phyloP scores from a whole-genome alignment of 2,888 invertebrate species.

The Lepidonotus clava region DNA sequence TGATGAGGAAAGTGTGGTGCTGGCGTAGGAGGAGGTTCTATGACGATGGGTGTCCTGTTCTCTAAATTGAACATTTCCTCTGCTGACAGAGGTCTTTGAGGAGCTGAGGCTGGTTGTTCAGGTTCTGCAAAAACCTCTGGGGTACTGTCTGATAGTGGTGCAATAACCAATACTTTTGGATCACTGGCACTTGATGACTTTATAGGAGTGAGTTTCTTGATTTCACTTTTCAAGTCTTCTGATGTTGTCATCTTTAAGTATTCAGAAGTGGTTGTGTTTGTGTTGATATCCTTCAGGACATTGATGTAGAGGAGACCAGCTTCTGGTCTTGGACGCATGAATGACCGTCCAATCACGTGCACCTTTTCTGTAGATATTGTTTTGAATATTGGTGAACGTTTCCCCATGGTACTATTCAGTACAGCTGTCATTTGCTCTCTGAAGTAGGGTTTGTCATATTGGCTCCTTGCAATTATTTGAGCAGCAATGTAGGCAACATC shows the following conservation, averaged over 20 bases:
- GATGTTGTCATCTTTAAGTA: not conserved
- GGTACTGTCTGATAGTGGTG: not conserved
- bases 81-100: not conserved
- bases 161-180: not conserved
- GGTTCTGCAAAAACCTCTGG: not conserved
- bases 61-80: not conserved
- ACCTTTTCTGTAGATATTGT: not conserved
- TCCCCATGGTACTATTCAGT: not conserved
- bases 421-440: not conserved
- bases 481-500: conserved; percentile 41
- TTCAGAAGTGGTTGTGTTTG: not conserved
- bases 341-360: not conserved
- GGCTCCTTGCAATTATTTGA: conserved; percentile 38
- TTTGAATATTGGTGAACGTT: not conserved
- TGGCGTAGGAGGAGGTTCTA: conserved; percentile 42
- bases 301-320: not conserved
- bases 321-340: not conserved
- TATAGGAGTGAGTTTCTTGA: not conserved
- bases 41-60: not conserved
- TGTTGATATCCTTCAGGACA: not conserved
- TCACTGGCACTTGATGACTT: not conserved
- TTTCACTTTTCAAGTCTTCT: not conserved
- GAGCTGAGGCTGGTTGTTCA: not conserved
- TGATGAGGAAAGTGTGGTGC: not conserved
- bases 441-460: conserved; percentile 15